Conservation (phyloP, 1,140 invertebrate species). For the Neodiprion fabricii region DNA sequence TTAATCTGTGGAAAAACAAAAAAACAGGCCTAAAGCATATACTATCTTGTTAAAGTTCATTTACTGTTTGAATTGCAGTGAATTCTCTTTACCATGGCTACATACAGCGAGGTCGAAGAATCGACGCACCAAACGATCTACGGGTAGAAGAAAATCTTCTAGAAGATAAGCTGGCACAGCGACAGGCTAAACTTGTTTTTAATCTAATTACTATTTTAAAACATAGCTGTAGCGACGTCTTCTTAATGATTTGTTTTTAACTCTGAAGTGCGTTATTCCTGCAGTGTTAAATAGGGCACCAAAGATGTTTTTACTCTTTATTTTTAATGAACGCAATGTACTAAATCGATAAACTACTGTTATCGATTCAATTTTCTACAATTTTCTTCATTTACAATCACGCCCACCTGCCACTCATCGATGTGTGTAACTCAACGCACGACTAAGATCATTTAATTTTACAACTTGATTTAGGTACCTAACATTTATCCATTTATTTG, state of each 20-base stretch:
- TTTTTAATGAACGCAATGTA: neutral
- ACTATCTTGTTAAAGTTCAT: constrained; percentile 9
- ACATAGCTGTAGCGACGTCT: constrained; percentile 15
- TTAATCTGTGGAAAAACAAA: too few species aligned
- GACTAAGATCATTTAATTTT: constrained; percentile 17
- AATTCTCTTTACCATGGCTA: constrained; percentile 64
- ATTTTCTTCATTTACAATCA: constrained; percentile 25
- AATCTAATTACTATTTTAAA: constrained; percentile 16
- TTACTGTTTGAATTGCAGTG: constrained; percentile 47
- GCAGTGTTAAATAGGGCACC: constrained; percentile 44
- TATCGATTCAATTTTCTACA: neutral
- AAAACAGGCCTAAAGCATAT: neutral
- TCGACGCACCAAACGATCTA: constrained; percentile 54
- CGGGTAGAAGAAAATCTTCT: constrained; percentile 58
- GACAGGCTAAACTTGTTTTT: constrained; percentile 36
- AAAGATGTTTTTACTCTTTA: constrained; percentile 49
- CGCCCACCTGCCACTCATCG: constrained; percentile 10
- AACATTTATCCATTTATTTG: neutral
- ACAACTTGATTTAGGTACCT: neutral
- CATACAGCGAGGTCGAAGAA: constrained; percentile 50
- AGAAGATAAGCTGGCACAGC: constrained; percentile 54
- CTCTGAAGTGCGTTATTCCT: constrained; percentile 33
- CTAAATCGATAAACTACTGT: neutral
- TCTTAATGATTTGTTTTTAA: constrained; percentile 29
- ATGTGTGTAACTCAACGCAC: neutral